Evolutionary conservation across 2,113 vertebrate genomes (phyloP).

Genomic region (Leucoraja erinaceus): DNA sequence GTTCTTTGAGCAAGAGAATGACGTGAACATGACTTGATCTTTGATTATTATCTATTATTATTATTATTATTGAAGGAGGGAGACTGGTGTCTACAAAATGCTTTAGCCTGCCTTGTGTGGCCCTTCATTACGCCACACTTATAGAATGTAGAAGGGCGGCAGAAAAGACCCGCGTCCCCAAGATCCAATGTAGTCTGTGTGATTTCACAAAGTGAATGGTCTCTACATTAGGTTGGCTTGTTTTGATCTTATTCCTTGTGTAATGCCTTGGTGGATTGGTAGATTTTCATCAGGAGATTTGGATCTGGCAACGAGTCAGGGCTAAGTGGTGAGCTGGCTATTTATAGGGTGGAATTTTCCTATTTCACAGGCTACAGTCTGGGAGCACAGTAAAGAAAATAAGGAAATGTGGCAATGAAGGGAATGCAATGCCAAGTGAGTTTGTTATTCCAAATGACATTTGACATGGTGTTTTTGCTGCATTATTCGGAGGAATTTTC

Average conservation of each 20-base stretch:
- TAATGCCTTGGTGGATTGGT: conserved; percentile 40
- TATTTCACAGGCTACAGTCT: conserved; percentile 11
- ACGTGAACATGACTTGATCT: neutral
- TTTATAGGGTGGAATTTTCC: conserved; percentile 34
- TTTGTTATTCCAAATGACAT: conserved; percentile 22
- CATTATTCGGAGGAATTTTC: conserved; percentile 1
- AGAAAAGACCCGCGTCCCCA: neutral
- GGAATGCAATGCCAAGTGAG: neutral
- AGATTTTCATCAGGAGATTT: conserved; percentile 43
- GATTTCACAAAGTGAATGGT: neutral
- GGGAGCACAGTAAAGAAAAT: conserved; percentile 31
- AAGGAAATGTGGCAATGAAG: neutral
- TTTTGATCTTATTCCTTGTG: neutral
- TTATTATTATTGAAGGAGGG: neutral
- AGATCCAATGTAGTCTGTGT: neutral
- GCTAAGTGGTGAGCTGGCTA: conserved; percentile 40
- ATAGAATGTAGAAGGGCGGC: neutral
- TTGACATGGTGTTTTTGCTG: conserved; percentile 19
- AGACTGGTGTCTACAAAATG: neutral
- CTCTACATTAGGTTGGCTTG: neutral
- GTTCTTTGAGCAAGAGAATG: neutral
- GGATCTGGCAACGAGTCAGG: conserved; percentile 44
- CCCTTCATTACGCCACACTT: neutral
- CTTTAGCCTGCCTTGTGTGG: neutral
- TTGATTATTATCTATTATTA: too few species aligned